Evolutionary conservation across 2,888 invertebrate species (phyloP), one percentile per base, ranked within the genome.

Genomic region (Euphydryas editha): DNA sequence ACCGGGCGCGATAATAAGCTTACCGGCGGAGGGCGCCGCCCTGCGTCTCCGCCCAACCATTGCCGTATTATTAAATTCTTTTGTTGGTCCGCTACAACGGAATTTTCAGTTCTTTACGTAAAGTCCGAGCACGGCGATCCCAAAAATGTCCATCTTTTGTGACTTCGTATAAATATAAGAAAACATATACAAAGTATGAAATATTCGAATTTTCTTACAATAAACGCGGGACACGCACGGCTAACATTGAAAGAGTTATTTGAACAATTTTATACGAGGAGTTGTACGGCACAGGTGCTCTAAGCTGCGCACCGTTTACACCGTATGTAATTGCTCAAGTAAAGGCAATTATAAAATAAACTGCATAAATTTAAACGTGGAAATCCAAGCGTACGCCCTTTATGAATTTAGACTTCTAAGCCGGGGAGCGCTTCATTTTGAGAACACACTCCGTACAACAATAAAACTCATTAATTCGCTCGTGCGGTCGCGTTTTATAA

Each of bases 401-500:
- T 69, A 76, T 71, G 82, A 81, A 81, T 85, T 84, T 81, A 83
- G 84, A 83, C 79, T 81, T 83, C 83, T 86, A 84, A 86, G 78
- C 78, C 76, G 76, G 75, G 75, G 80, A 73, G 79, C 79, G 85
- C 82, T 85, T 86, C 83, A 83, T 88, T 88, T 83, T 76, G 84
- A 76, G 84, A 85, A 82, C 87, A 88, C 88, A 89, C 85, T 85
- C 87, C 85, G 85, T 79, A 80, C 81, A 91, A 91, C 91, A 92
- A 91, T 92, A 89, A 88, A 90, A 90, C 87, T 91, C 90, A 92
- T 92, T 90, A 92, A 92, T 88, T 87, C 86, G 81, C 83, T 82
- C 76, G 86, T 82, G 90, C 88, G 88, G 91, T 87, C 82, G 87
- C 81, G 88, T 87, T 86, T 88, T 87, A 90, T 92, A 88, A 92